Conservation (phyloP, 1,140 invertebrate genomes). For the Agraylea sexmaculata region DNA sequence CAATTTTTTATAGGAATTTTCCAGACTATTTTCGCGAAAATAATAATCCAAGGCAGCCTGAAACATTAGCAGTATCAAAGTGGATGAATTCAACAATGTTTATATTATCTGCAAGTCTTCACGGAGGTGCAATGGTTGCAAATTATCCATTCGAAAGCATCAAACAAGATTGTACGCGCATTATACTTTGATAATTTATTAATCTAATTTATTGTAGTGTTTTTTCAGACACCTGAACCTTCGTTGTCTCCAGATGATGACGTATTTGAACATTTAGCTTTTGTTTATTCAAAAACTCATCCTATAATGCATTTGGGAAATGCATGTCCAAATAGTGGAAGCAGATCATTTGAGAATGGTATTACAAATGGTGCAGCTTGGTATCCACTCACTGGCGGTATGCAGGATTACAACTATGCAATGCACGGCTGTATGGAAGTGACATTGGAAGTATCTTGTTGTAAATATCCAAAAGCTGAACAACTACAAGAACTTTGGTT, state of each 20-base stretch:
- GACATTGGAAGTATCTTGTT: slow-evolving; percentile 53
- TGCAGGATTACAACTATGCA: slow-evolving; percentile 60
- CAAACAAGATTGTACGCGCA: slow-evolving; percentile 37
- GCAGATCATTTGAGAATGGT: slow-evolving; percentile 38
- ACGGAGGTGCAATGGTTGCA: slow-evolving; percentile 44
- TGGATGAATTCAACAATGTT: slow-evolving; percentile 38
- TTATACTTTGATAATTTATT: slow-evolving; percentile 5
- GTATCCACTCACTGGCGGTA: slow-evolving; percentile 46
- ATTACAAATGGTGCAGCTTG: slow-evolving; percentile 50
- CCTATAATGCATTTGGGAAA: slow-evolving; percentile 35
- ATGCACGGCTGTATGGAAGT: slow-evolving; percentile 55
- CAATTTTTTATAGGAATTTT: slow-evolving; percentile 27
- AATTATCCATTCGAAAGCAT: slow-evolving; percentile 41
- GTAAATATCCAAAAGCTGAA: slow-evolving; percentile 43
- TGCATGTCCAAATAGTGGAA: slow-evolving; percentile 26
- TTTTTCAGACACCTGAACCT: slow-evolving; percentile 10
- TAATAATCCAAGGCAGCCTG: slow-evolving; percentile 24
- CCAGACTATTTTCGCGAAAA: slow-evolving; percentile 32
- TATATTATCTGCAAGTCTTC: slow-evolving; percentile 42
- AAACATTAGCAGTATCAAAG: slow-evolving; percentile 33
- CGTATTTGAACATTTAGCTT: slow-evolving; percentile 51
- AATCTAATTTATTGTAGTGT: slow-evolving; percentile 2
- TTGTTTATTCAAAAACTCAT: slow-evolving; percentile 47
- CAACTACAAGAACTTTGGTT: slow-evolving; percentile 45
- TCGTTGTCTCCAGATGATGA: slow-evolving; percentile 54